Evolutionary conservation across 1,140 invertebrate species (phyloP), one percentile per base, ranked within the genome.

Genomic region (Panagrolaimus sp.): DNA sequence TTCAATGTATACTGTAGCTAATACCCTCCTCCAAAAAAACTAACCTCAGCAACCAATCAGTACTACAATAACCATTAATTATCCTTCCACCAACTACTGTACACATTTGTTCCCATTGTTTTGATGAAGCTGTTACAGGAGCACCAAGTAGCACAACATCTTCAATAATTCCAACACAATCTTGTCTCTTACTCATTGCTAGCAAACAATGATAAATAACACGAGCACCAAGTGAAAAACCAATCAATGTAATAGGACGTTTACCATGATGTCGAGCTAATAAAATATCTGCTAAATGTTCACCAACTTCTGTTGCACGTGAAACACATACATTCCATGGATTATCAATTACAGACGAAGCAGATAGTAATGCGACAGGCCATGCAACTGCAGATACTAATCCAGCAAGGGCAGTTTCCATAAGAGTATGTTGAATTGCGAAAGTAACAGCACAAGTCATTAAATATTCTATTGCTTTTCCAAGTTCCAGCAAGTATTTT

Each of bases 291-390:
- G 89, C 89, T 11, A 90, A 82, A 76, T 89, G 87, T 78, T 88
- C 86, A 1, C 89, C 89, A 31, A 88, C 80, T 82, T 89, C 86
- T 13, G 87, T 86, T 31, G 88, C 87, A 57, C 89, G 80, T 64
- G 88, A 80, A 67, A 88, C 87, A 79, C 89, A 89, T 1, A 90
- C 89, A 63, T 88, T 88, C 89, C 89, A 90, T 1, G 89, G 89
- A 82, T 90, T 90, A 78, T 90, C 89, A 63, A 90, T 88, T 0
- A 89, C 86, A 44, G 85, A 87, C 9, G 89, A 85, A 25, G 87
- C 85, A 9, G 87, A 87, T 1, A 90, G 72, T 38, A 90, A 78
- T 27, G 88, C 86, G 9, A 88, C 84, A 23, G 89, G 89, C 89
- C 89, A 90, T 7, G 89, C 87, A 38, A 90, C 87, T 0, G 89